Conservation (phyloP, 2,888 invertebrate genomes). For the Hyposoter didymator region DNA sequence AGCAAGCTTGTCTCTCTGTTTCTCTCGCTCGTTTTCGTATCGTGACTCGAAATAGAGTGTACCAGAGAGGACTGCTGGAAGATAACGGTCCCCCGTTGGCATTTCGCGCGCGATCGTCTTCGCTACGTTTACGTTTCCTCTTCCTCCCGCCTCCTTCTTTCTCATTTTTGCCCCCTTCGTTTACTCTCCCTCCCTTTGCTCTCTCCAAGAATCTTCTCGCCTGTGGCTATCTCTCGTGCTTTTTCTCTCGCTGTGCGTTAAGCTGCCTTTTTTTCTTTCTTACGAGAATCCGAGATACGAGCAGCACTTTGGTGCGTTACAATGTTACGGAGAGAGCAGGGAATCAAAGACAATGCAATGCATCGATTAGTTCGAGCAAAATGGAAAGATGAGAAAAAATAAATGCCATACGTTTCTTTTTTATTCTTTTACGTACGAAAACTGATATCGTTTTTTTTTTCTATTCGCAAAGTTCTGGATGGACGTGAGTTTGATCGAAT, state of each 20-base stretch:
- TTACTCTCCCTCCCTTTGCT: constrained; percentile 27
- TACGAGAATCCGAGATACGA: constrained; percentile 14
- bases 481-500: background rate
- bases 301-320: constrained; percentile 16
- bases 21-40: constrained; percentile 71
- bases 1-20: constrained; percentile 12
- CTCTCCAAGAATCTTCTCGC: constrained; percentile 33
- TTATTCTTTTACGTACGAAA: background rate
- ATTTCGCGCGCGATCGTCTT: constrained; percentile 60
- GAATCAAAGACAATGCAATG: constrained; percentile 12
- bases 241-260: constrained; percentile 38
- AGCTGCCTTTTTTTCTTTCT: constrained; percentile 22
- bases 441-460: background rate
- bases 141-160: constrained; percentile 3
- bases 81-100: constrained; percentile 82
- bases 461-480: background rate
- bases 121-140: constrained; percentile 19
- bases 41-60: constrained; percentile 81
- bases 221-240: constrained; percentile 53
- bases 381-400: background rate
- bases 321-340: background rate
- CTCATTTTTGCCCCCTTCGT: constrained; percentile 32
- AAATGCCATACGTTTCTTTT: background rate
- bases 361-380: background rate
- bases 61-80: constrained; percentile 76